These are phyloP conservation scores for Calidris pugnax DNA, from an alignment of 2,113 vertebrate species.

Conservation along the genomic window DNA sequence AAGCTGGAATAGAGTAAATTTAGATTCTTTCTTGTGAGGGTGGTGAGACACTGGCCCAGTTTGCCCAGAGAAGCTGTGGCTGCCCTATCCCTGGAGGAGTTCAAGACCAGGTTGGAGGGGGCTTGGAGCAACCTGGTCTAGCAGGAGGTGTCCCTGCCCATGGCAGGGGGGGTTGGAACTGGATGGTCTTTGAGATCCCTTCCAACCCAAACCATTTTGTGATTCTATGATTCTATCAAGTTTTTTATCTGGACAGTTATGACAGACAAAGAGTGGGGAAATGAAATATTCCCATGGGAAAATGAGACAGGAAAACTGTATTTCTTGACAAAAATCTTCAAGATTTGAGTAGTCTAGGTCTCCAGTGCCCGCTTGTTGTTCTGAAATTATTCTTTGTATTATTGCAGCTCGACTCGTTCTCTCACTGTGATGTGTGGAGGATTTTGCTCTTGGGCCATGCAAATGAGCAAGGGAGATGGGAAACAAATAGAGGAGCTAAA, in stretches of 20 bases:
- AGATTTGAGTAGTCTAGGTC: background rate
- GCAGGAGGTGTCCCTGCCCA: too few relatives aligned
- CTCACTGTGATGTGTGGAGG: fast-evolving
- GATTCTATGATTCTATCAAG: too few relatives aligned
- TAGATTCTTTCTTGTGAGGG: too few relatives aligned
- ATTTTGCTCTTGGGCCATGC: background rate
- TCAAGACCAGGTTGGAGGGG: too few relatives aligned
- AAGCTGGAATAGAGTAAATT: too few relatives aligned
- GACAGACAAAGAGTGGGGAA: background rate
- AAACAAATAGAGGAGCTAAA: background rate
- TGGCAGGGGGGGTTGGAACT: too few relatives aligned
- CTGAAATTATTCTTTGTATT: background rate
- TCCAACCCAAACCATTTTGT: too few relatives aligned
- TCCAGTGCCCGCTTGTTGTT: background rate
- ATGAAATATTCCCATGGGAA: background rate
- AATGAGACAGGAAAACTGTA: background rate
- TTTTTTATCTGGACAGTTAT: background rate
- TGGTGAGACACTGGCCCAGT: too few relatives aligned
- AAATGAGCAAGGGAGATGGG: background rate
- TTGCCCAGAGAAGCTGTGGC: too few relatives aligned
- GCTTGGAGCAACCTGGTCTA: too few relatives aligned
- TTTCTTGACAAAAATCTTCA: background rate
- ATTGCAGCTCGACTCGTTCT: background rate
- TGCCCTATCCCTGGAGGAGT: too few relatives aligned
- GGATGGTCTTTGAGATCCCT: too few relatives aligned